Evolutionary conservation across 2,797 vertebrate species (phyloP).

Genomic region (Oreochromis grahami): DNA sequence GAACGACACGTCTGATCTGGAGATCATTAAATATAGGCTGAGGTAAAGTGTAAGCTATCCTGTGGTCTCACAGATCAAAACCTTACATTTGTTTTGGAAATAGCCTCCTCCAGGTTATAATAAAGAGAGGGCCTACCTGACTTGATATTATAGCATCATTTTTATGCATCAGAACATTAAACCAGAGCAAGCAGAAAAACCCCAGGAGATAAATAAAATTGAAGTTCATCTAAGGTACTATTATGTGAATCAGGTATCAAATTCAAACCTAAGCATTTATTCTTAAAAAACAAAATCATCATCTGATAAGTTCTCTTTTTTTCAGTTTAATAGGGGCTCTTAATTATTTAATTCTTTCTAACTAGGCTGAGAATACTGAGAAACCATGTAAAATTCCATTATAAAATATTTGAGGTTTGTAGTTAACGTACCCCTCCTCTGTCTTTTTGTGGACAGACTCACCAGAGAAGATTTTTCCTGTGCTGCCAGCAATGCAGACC

Average conservation of each 20-base stretch:
- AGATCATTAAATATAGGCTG: no score
- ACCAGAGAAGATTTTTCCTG: constrained; percentile 94
- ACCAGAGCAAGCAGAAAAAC: no score
- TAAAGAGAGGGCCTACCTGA: no score
- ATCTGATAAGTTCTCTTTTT: background rate
- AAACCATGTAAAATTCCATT: background rate
- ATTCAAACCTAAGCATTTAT: background rate
- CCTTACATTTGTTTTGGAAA: no score
- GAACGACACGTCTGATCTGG: background rate
- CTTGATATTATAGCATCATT: no score
- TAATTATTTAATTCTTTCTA: background rate
- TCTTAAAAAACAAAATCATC: background rate
- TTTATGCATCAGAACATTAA: no score
- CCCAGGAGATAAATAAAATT: no score
- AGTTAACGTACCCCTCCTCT: background rate
- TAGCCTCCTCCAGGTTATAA: no score
- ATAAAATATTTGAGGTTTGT: background rate
- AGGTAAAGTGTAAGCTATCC: background rate
- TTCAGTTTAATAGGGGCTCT: background rate
- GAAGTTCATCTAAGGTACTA: no score
- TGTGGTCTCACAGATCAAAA: background rate
- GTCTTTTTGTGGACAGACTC: constrained; percentile 14
- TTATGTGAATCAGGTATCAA: background rate
- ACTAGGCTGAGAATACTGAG: background rate
- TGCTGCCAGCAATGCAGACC: constrained; percentile 88